Conservation (phyloP, 2,113 vertebrate genomes). For the Psammodynastes pulverulentus region DNA sequence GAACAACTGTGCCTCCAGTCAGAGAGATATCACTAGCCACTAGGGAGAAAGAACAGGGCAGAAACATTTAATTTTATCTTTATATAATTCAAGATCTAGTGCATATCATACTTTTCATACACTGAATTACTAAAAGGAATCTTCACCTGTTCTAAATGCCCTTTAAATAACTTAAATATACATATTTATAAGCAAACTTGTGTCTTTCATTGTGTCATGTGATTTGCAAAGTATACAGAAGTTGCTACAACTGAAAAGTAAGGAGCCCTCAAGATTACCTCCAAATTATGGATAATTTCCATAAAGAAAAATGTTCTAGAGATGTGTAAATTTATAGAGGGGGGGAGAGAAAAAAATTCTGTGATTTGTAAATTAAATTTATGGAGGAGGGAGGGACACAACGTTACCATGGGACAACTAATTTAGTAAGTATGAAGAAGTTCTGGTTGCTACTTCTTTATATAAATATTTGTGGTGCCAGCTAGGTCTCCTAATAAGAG, state of each 20-base stretch:
- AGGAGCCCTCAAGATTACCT: neutral
- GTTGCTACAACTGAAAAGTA: neutral
- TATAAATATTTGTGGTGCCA: neutral
- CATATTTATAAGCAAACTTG: neutral
- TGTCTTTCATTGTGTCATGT: neutral
- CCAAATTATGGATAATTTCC: neutral
- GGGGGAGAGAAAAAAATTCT: neutral
- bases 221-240: neutral
- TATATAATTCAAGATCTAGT: neutral
- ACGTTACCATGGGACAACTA: neutral
- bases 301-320: neutral
- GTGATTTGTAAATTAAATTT: neutral
- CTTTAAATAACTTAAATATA: neutral
- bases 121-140: neutral
- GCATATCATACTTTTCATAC: neutral
- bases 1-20: conserved; percentile 92
- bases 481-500: neutral
- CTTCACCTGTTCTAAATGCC: neutral
- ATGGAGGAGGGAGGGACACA: neutral
- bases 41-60: conserved; percentile 48
- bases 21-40: conserved; percentile 96
- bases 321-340: neutral
- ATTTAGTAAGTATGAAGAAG: neutral
- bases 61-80: neutral
- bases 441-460: neutral